Evolutionary conservation across 2,888 invertebrate species (phyloP).

Genomic region (Tenodera sinensis): DNA sequence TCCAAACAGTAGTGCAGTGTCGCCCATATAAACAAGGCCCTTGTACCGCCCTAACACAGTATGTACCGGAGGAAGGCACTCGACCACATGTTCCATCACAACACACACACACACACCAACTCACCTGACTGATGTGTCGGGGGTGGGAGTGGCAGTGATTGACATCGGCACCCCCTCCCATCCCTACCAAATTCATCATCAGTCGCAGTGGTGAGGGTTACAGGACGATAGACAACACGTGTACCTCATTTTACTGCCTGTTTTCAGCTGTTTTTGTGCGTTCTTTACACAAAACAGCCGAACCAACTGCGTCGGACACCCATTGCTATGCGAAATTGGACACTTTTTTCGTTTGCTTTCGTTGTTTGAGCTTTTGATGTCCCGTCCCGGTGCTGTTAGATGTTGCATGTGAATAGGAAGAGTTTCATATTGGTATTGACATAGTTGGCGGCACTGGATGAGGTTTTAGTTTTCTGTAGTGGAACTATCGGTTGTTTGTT

Average conservation of each 20-base stretch:
- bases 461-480: too few species aligned
- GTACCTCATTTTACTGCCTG: not conserved
- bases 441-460: too few species aligned
- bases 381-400: not conserved
- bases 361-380: not conserved
- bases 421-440: too few species aligned
- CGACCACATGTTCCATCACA: not conserved
- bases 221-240: not conserved
- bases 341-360: not conserved
- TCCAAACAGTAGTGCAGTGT: slow-evolving; percentile 1
- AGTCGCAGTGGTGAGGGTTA: not conserved
- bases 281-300: not conserved
- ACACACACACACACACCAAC: not conserved
- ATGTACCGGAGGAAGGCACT: slow-evolving; percentile 2
- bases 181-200: slow-evolving; percentile 9
- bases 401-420: too few species aligned
- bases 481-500: too few species aligned
- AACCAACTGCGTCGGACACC: not conserved
- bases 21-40: not conserved
- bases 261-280: not conserved
- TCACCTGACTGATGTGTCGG: not conserved
- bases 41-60: not conserved
- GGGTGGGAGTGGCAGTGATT: not conserved
- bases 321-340: not conserved
- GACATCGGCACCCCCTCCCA: not conserved